Percentiles rank a stretch among this genome's conserved stretches.
Evolutionary conservation across 2,888 invertebrate genomes (phyloP).

Genomic region (Diogma glabrata): DNA sequence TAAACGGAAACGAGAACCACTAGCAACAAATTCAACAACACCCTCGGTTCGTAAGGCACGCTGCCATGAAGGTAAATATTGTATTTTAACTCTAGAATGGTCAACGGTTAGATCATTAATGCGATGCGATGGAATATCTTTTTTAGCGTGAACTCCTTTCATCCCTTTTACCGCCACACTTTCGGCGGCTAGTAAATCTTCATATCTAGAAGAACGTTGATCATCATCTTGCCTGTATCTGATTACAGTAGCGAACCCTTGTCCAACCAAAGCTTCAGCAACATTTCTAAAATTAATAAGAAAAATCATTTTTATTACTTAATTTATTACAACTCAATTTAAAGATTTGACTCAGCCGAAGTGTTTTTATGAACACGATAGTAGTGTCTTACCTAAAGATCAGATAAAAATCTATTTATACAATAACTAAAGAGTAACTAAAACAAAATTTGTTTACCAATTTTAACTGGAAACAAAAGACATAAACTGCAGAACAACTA

Average conservation of each 20-base stretch:
- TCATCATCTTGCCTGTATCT: conserved; percentile 93
- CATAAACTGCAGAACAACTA: no score
- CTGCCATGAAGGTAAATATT: conserved; percentile 88
- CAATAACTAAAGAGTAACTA: no score
- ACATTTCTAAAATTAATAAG: conserved; percentile 56
- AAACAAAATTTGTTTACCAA: no score
- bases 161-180: conserved; percentile 79
- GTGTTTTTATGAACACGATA: no score
- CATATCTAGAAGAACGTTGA: conserved; percentile 87
- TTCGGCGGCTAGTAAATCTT: conserved; percentile 85
- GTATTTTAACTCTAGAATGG: conserved; percentile 60
- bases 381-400: no score
- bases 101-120: conserved; percentile 72
- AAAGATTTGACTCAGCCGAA: no score
- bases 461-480: no score
- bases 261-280: conserved; percentile 83
- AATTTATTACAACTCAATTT: no score
- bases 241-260: conserved; percentile 87
- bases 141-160: conserved; percentile 75
- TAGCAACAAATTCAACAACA: conserved; percentile 92
- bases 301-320: conserved; percentile 5
- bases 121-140: conserved; percentile 72
- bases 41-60: conserved; percentile 83
- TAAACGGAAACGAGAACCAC: conserved; percentile 85
- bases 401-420: no score